Percentiles rank a stretch among this genome's conserved stretches.
Evolutionary conservation across 2,113 vertebrate species (phyloP).

Genomic region (Menura novaehollandiae): DNA sequence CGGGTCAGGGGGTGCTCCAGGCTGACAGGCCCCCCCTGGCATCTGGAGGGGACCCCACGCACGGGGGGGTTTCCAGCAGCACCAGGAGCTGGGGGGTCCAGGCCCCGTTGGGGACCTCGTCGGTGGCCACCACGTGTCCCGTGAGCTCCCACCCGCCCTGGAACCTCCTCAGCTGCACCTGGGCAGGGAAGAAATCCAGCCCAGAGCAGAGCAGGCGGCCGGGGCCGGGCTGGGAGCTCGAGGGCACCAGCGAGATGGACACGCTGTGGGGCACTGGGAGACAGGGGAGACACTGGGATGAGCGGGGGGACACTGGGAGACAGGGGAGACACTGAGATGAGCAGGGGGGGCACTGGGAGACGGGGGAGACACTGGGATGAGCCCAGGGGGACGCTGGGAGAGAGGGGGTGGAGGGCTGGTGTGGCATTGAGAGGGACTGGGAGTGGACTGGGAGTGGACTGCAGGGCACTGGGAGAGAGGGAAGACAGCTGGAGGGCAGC

Average conservation of each 20-base stretch:
- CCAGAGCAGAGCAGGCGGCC: neutral
- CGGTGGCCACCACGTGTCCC: neutral
- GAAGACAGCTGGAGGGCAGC: no score
- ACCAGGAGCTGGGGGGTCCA: constrained; percentile 3
- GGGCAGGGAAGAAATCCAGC: neutral
- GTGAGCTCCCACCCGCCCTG: neutral
- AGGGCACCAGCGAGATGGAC: neutral
- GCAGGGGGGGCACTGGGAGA: no score
- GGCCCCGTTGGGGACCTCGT: neutral
- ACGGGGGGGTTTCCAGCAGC: neutral
- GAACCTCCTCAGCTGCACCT: neutral
- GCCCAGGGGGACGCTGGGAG: no score
- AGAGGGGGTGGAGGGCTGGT: no score
- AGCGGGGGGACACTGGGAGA: no score
- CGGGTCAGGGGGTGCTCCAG: no score
- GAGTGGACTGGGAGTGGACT: no score
- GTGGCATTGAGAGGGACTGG: no score
- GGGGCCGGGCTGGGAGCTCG: neutral
- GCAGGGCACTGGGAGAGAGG: no score
- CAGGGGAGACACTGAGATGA: no score
- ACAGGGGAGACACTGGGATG: no score
- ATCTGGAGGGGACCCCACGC: neutral
- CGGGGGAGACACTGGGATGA: no score
- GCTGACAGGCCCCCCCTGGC: neutral
- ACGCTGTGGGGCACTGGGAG: neutral